These are phyloP conservation scores for Acleris emargana DNA, from an alignment of 2,888 invertebrate genomes.

Conservation along the genomic window DNA sequence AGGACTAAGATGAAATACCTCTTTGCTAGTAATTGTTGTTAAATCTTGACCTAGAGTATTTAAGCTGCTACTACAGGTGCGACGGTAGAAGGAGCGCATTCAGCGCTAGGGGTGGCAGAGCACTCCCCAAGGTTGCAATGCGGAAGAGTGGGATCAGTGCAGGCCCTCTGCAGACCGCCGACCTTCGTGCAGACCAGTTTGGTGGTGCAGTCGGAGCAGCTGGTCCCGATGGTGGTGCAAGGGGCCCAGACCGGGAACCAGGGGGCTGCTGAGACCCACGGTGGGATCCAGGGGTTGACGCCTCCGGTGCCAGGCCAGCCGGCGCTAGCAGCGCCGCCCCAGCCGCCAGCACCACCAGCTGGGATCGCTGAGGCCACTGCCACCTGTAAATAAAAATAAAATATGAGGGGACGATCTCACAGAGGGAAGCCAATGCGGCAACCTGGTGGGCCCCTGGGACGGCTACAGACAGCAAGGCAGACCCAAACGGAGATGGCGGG, in stretches of 20 bases:
- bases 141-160: conserved; percentile 69
- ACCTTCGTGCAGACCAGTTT: conserved; percentile 70
- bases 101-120: conserved; percentile 70
- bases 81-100: conserved; percentile 54
- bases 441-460: too few relatives aligned
- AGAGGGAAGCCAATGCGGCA: too few relatives aligned
- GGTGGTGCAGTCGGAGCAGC: conserved; percentile 68
- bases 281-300: conserved; percentile 69
- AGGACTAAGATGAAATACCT: too few relatives aligned
- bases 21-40: not conserved
- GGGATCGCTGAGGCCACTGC: conserved; percentile 61
- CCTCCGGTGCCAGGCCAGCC: conserved; percentile 46
- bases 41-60: conserved; percentile 12
- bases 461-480: too few relatives aligned
- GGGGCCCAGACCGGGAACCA: conserved; percentile 72
- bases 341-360: conserved; percentile 44
- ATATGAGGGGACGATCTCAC: too few relatives aligned
- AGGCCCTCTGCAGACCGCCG: conserved; percentile 64
- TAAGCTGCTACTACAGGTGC: conserved; percentile 38
- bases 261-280: conserved; percentile 67
- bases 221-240: conserved; percentile 62
- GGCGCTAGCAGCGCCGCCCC: conserved; percentile 35
- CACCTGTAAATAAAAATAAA: conserved; percentile 49
- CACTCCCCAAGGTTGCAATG: conserved; percentile 76
- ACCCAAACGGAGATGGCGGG: too few relatives aligned